Percentiles rank a stretch among this genome's conserved stretches.
Evolutionary conservation across 1,140 invertebrate genomes (phyloP).

Genomic region (Bicyclus anynana): DNA sequence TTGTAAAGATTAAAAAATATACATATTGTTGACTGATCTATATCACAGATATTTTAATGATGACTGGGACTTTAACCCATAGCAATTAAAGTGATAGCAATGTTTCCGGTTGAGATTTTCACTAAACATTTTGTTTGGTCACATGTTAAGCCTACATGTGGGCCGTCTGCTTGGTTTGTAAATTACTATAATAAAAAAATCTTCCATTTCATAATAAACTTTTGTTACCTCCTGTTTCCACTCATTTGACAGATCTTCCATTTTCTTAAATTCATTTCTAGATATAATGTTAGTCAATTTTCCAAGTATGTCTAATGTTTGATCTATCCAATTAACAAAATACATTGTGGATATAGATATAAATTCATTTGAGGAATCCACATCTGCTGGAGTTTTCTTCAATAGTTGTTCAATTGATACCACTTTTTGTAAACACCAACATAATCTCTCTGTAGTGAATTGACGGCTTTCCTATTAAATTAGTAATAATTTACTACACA

Average conservation of each 20-base stretch:
- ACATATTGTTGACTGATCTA: too few species aligned
- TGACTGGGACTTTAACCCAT: too few species aligned
- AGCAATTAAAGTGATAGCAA: too few species aligned
- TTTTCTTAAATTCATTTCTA: constrained; percentile 44
- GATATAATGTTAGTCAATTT: constrained; percentile 51
- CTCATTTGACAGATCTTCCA: constrained; percentile 26
- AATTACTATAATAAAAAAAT: too few species aligned
- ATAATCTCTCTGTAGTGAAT: constrained; percentile 51
- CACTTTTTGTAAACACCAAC: constrained; percentile 56
- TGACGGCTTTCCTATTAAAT: constrained; percentile 55
- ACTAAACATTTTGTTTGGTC: too few species aligned
- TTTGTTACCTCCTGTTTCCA: constrained; percentile 50
- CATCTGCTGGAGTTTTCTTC: neutral
- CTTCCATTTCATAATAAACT: neutral
- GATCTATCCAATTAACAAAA: constrained; percentile 72
- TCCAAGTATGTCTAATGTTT: constrained; percentile 60
- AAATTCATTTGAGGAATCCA: constrained; percentile 32
- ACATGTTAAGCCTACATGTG: too few species aligned
- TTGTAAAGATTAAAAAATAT: too few species aligned
- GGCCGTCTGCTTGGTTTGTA: too few species aligned
- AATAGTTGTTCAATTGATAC: constrained; percentile 35
- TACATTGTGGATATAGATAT: constrained; percentile 51
- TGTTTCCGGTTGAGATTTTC: too few species aligned
- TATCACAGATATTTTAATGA: too few species aligned
- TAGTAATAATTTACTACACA: too few species aligned